A percentile compares a stretch with the other conserved stretches of the same genome.
phyloP scores from a whole-genome alignment of 2,797 vertebrate species.

The Pantherophis alleghaniensis region DNA sequence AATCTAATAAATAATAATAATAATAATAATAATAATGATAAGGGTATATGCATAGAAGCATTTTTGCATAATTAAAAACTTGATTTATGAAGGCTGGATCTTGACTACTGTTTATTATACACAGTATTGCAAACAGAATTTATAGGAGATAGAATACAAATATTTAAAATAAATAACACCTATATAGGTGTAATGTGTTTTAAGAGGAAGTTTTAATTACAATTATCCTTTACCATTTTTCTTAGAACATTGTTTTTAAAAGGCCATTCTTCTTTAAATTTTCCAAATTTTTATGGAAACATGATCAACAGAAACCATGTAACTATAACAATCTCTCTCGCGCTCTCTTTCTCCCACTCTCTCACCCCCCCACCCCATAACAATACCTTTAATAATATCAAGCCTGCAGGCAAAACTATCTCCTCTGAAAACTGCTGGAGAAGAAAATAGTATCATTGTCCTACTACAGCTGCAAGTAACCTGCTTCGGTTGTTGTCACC shows the following conservation, averaged over 20 bases:
- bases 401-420: neutral
- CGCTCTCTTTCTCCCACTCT: neutral
- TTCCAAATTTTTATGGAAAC: slow-evolving; percentile 9
- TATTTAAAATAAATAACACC: neutral
- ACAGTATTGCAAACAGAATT: neutral
- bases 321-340: neutral
- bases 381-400: slow-evolving; percentile 19
- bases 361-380: neutral
- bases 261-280: slow-evolving; percentile 5
- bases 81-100: neutral
- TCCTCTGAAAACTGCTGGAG: slow-evolving; percentile 24
- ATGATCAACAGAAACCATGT: slow-evolving; percentile 20
- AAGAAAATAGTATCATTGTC: slow-evolving; percentile 38
- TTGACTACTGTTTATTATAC: neutral
- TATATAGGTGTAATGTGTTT: neutral
- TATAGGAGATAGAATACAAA: neutral
- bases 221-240: slow-evolving; percentile 8
- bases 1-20: too few relatives aligned
- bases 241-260: slow-evolving; percentile 26
- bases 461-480: slow-evolving; percentile 39
- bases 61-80: neutral
- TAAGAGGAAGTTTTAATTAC: neutral
- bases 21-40: too few relatives aligned
- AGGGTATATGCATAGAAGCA: neutral
- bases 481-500: slow-evolving; percentile 38